These are phyloP conservation scores for Aix galericulata DNA, from an alignment of 2,113 vertebrate species.

Conservation along the genomic window DNA sequence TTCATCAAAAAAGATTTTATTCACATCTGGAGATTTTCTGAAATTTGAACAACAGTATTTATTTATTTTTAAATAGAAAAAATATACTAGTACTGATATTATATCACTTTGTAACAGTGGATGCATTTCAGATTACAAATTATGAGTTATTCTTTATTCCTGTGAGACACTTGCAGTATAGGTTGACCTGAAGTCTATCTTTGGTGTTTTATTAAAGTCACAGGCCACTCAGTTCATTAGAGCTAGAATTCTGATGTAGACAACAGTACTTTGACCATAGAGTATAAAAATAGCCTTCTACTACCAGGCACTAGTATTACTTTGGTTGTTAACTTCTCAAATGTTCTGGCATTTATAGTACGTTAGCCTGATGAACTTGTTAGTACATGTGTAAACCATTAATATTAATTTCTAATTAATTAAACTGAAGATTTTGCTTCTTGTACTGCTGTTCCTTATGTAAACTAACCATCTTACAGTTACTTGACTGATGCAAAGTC, in stretches of 20 bases:
- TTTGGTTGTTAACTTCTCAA: neutral
- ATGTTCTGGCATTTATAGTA: neutral
- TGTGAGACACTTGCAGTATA: neutral
- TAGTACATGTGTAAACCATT: neutral
- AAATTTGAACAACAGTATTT: neutral
- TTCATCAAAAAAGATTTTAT: neutral
- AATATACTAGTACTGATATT: neutral
- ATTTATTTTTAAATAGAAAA: neutral
- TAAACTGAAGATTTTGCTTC: conserved; percentile 34
- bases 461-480: neutral
- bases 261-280: neutral
- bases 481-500: neutral
- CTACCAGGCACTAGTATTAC: fast-evolving
- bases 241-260: neutral
- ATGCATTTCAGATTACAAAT: neutral
- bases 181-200: neutral
- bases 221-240: neutral
- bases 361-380: conserved; percentile 14
- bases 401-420: conserved; percentile 52
- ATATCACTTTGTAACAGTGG: neutral
- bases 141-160: neutral
- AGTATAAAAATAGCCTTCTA: neutral
- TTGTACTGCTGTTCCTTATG: conserved; percentile 6
- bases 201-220: neutral
- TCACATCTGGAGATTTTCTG: neutral